phyloP scores from a whole-genome alignment of 2,888 invertebrate species.

The Sinohyriopsis cumingii region DNA sequence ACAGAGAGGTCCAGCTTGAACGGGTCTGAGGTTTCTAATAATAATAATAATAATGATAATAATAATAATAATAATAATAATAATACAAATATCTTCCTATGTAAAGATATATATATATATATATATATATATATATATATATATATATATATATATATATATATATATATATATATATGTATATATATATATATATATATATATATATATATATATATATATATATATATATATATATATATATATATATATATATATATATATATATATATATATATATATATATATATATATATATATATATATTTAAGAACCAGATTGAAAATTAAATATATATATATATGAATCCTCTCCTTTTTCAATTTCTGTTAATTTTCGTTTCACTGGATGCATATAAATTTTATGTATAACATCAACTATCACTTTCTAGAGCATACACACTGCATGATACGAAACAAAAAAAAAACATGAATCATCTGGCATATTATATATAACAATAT shows the following conservation, averaged over 20 bases:
- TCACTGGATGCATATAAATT: too few relatives aligned
- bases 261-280: neutral
- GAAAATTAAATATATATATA: neutral
- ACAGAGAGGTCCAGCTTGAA: slow-evolving; percentile 62
- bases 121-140: too few relatives aligned
- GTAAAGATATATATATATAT: neutral
- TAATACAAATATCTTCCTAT: neutral
- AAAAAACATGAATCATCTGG: too few relatives aligned
- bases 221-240: neutral
- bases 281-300: neutral
- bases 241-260: neutral
- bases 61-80: neutral
- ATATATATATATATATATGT: too few relatives aligned
- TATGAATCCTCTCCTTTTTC: too few relatives aligned
- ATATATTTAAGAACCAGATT: neutral
- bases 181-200: neutral
- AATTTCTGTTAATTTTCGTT: too few relatives aligned
- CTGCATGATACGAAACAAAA: too few relatives aligned
- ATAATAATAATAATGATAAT: slow-evolving; percentile 1
- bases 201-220: neutral
- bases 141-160: too few relatives aligned
- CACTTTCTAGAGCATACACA: too few relatives aligned
- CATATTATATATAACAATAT: too few relatives aligned
- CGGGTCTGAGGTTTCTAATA: slow-evolving; percentile 53
- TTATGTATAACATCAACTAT: too few relatives aligned